Evolutionary conservation across 2,888 invertebrate genomes (phyloP).

Genomic region (Chydorus sphaericus): DNA sequence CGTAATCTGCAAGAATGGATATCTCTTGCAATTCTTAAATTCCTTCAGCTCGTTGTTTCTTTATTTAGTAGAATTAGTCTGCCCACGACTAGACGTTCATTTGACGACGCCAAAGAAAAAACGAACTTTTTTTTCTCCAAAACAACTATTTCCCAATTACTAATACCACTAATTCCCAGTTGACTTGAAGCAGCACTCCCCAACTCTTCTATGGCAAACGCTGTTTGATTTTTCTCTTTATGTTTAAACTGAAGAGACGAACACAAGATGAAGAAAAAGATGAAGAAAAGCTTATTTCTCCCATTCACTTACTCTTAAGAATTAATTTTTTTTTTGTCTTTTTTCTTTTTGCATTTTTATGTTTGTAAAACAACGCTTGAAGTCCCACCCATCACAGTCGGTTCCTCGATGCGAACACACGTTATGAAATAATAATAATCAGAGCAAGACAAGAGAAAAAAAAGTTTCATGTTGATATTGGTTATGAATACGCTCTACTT

Average conservation of each 20-base stretch:
- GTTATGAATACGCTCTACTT: too few relatives aligned
- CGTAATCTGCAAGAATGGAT: background rate
- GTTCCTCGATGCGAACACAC: slow-evolving; percentile 13
- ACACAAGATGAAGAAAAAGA: background rate
- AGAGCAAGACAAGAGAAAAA: too few relatives aligned
- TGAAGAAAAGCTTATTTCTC: background rate
- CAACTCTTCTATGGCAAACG: background rate
- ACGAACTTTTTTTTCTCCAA: background rate
- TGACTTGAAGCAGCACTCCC: too few relatives aligned
- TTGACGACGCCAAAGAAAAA: background rate
- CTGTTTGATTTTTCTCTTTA: background rate
- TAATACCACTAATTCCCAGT: too few relatives aligned
- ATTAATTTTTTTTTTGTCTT: background rate
- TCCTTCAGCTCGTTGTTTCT: background rate
- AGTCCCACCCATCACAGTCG: slow-evolving; percentile 14
- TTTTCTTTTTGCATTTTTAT: background rate
- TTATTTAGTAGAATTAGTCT: background rate
- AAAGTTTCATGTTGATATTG: too few relatives aligned
- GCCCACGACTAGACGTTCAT: slow-evolving; percentile 4
- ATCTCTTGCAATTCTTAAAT: background rate
- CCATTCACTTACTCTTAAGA: background rate
- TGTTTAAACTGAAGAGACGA: background rate
- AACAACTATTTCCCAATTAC: too few relatives aligned
- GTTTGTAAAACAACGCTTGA: slow-evolving; percentile 8
- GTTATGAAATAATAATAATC: slow-evolving; percentile 1